Evolutionary conservation across 2,113 vertebrate species (phyloP).

Genomic region (Nansenia antarctica): DNA sequence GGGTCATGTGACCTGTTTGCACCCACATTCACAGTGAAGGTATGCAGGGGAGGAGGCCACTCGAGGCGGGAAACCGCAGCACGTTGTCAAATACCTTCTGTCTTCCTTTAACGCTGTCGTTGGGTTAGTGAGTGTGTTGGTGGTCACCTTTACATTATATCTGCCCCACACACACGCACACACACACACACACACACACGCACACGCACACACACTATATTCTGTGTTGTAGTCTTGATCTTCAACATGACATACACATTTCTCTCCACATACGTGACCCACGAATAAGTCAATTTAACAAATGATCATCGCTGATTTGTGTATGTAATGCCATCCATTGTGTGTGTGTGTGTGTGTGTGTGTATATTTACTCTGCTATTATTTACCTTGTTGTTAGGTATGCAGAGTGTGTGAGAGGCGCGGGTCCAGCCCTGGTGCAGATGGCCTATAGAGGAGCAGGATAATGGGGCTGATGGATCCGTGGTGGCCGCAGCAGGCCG

Average conservation of each 20-base stretch:
- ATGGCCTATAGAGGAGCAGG: conserved; percentile 79
- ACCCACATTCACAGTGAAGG: conserved; percentile 27
- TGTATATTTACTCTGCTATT: conserved; percentile 10
- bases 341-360: conserved; percentile 4
- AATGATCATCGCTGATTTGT: not conserved
- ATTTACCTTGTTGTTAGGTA: conserved; percentile 53
- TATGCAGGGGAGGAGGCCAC: conserved; percentile 25
- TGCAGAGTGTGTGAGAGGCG: conserved; percentile 10
- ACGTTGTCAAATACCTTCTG: conserved; percentile 45
- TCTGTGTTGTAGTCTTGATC: not conserved
- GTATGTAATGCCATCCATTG: not conserved
- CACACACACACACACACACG: not conserved
- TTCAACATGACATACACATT: not conserved
- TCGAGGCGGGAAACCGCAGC: conserved; percentile 44
- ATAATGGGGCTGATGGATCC: conserved; percentile 72
- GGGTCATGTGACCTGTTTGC: conserved; percentile 45
- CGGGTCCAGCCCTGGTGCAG: conserved; percentile 72
- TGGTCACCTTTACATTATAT: conserved; percentile 23
- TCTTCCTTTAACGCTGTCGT: conserved; percentile 12
- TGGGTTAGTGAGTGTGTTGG: conserved; percentile 20
- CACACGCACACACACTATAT: not conserved
- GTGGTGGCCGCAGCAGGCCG: conserved; percentile 42
- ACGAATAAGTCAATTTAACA: not conserved
- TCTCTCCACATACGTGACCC: not conserved
- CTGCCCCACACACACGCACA: not conserved